These are phyloP conservation scores for Mylabris phalerata DNA, from an alignment of 1,140 invertebrate species.

Conservation along the genomic window DNA sequence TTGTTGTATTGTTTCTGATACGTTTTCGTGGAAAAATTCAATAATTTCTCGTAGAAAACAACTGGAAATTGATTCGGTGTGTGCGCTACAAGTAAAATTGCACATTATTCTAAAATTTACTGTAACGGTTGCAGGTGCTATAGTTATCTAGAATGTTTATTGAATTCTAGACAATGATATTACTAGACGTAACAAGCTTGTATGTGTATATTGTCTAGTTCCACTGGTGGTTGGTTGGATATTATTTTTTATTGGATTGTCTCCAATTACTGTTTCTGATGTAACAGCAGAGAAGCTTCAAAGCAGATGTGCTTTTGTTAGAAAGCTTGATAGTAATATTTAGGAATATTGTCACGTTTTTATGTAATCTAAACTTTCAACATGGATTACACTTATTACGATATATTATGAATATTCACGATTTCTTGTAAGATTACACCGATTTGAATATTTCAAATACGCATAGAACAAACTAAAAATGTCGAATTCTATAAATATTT, in stretches of 20 bases:
- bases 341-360: constrained; percentile 13
- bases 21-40: not conserved
- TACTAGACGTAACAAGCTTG: no score
- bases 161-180: no score
- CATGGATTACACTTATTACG: constrained; percentile 19
- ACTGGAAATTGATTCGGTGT: not conserved
- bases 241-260: no score
- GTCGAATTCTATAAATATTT: not conserved
- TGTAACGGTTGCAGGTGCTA: no score
- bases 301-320: not conserved
- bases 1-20: not conserved
- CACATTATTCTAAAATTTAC: no score
- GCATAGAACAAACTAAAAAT: not conserved
- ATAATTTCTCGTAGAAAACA: not conserved
- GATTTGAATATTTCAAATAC: not conserved
- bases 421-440: not conserved
- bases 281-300: no score
- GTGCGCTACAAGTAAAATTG: no score
- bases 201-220: no score
- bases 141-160: no score
- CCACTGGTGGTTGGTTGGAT: no score
- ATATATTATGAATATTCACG: constrained; percentile 20
- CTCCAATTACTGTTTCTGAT: no score
- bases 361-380: constrained; percentile 15
- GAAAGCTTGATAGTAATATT: not conserved